Evolutionary conservation across 2,113 vertebrate genomes (phyloP).

Genomic region (Progne subis): DNA sequence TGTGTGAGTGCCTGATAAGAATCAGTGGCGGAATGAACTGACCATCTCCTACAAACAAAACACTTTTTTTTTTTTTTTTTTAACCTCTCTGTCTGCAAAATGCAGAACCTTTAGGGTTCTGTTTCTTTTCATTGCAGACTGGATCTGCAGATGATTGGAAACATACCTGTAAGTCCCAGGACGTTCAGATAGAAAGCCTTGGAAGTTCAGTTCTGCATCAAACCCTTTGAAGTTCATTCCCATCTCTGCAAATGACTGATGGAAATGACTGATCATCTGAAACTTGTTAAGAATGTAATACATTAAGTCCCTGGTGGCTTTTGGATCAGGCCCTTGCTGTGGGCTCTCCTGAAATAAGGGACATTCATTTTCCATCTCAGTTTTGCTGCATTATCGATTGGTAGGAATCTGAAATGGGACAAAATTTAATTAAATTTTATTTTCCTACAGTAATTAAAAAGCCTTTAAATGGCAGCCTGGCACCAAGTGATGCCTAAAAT

Average conservation of each 20-base stretch:
- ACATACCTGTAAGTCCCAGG: conserved; percentile 55
- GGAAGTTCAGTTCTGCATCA: conserved; percentile 38
- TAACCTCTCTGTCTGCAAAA: conserved; percentile 29
- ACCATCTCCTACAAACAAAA: conserved; percentile 36
- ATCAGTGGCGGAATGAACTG: conserved; percentile 24
- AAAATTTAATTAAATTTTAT: background rate
- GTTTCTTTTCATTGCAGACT: conserved; percentile 9
- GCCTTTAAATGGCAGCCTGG: background rate
- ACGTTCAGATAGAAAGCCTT: conserved; percentile 39
- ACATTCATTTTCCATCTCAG: background rate
- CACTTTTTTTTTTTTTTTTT: conserved; percentile 4
- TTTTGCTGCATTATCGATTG: background rate
- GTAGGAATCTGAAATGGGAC: background rate
- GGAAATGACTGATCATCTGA: conserved; percentile 55
- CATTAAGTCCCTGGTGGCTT: background rate
- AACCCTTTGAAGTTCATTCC: conserved; percentile 55
- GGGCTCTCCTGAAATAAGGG: background rate
- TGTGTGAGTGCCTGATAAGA: conserved; percentile 45
- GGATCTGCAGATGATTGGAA: conserved; percentile 60
- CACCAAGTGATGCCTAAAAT: background rate
- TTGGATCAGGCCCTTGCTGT: background rate
- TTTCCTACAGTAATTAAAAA: background rate
- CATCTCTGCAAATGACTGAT: conserved; percentile 49
- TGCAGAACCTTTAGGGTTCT: background rate
- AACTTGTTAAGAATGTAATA: conserved; percentile 47